Conservation (phyloP, 2,113 vertebrate genomes). For the Cephalophus harveyi region DNA sequence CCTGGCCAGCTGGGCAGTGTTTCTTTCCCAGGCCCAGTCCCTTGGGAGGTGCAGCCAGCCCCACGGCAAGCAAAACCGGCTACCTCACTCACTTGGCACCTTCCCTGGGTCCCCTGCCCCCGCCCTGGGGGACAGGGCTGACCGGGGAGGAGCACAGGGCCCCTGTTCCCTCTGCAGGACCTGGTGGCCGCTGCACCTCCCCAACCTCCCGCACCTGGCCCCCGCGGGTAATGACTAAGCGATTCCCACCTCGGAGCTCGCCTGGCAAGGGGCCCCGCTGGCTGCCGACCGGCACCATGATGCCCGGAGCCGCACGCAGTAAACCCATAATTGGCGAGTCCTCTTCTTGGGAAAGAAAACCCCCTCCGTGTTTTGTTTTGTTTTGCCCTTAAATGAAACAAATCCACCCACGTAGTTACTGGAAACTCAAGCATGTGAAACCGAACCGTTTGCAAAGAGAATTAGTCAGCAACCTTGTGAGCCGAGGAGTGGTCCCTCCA, state of each 20-base stretch:
- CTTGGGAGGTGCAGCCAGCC: neutral
- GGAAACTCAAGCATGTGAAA: slow-evolving; percentile 68
- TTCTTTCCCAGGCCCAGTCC: neutral
- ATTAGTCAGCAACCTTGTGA: slow-evolving; percentile 59
- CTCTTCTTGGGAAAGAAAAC: slow-evolving; percentile 61
- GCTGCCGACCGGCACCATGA: neutral
- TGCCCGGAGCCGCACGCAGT: slow-evolving; percentile 17
- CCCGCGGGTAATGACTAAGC: slow-evolving; percentile 52
- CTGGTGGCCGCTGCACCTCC: neutral
- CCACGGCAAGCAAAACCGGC: rapidly evolving
- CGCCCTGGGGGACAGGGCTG: neutral
- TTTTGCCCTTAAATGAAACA: slow-evolving; percentile 70
- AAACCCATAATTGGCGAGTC: slow-evolving; percentile 19
- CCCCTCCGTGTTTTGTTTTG: slow-evolving; percentile 63
- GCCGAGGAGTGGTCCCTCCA: rapidly evolving
- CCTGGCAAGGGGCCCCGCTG: slow-evolving; percentile 30
- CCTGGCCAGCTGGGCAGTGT: neutral
- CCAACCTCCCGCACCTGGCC: neutral
- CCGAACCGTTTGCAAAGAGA: slow-evolving; percentile 53
- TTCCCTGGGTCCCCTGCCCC: neutral
- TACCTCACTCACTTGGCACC: neutral
- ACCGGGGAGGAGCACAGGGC: neutral
- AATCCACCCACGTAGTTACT: slow-evolving; percentile 72
- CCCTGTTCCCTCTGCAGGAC: neutral
- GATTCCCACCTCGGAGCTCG: neutral